phyloP scores from a whole-genome alignment of 2,113 vertebrate species.

The Misgurnus anguillicaudatus region DNA sequence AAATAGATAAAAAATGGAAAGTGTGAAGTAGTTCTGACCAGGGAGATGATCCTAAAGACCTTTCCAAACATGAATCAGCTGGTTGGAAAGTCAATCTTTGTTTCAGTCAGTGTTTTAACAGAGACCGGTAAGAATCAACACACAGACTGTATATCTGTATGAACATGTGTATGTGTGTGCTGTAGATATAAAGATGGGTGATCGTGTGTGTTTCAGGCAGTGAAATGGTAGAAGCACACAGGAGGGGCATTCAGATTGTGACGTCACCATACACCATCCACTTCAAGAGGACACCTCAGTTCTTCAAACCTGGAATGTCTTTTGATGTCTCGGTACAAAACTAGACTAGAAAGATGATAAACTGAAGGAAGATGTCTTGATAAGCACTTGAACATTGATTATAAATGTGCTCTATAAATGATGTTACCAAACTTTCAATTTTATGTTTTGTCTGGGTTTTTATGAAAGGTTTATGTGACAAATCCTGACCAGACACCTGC shows the following conservation, averaged over 20 bases:
- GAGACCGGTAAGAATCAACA: constrained; percentile 67
- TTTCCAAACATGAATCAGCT: constrained; percentile 32
- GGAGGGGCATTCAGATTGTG: no score
- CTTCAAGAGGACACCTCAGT: constrained; percentile 59
- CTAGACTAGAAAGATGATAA: neutral
- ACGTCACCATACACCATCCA: no score
- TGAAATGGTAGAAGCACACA: no score
- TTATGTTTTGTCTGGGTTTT: neutral
- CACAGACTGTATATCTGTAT: neutral
- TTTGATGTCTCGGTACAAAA: constrained; percentile 75
- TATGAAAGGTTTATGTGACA: no score
- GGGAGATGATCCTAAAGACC: neutral
- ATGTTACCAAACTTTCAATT: neutral
- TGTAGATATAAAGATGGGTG: neutral
- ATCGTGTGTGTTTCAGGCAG: constrained; percentile 3
- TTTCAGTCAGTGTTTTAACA: constrained; percentile 66
- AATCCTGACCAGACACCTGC: no score
- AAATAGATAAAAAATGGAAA: constrained; percentile 40
- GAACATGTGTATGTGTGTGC: neutral
- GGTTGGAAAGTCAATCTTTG: constrained; percentile 51
- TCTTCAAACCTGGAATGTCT: constrained; percentile 83
- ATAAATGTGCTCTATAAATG: neutral
- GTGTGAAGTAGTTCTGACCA: neutral
- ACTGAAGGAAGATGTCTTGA: no score
- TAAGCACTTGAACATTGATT: no score